These are phyloP conservation scores for Thymelicus sylvestris DNA, from an alignment of 2,888 invertebrate species.

Conservation along the genomic window DNA sequence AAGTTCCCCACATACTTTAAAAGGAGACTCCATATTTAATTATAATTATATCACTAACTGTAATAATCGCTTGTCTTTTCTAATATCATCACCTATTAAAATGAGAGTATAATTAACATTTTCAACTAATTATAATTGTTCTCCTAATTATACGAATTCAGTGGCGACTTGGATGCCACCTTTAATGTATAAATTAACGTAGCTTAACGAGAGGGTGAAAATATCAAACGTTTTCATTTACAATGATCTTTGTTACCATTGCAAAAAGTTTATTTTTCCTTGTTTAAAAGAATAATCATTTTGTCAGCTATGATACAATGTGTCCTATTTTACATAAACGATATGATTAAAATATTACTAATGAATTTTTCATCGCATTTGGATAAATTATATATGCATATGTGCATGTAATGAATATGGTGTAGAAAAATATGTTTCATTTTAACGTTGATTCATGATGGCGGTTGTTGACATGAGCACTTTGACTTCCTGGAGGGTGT, in stretches of 20 bases:
- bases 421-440: constrained; percentile 3
- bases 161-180: constrained; percentile 43
- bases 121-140: constrained; percentile 35
- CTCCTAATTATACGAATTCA: constrained; percentile 31
- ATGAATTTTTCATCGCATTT: constrained; percentile 39
- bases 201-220: constrained; percentile 5
- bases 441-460: constrained; percentile 15
- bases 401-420: constrained; percentile 21
- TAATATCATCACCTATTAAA: constrained; percentile 28
- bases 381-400: constrained; percentile 19
- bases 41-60: constrained; percentile 9
- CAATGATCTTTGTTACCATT: not conserved
- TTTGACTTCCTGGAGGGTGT: not conserved
- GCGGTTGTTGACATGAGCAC: constrained; percentile 10
- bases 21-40: not conserved
- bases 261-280: not conserved
- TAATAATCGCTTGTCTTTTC: constrained; percentile 17
- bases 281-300: not conserved
- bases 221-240: not conserved
- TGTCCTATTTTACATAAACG: constrained; percentile 41
- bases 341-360: constrained; percentile 40
- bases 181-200: constrained; percentile 37
- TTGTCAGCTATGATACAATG: constrained; percentile 36
- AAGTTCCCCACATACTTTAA: not conserved
- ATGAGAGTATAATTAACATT: constrained; percentile 17